phyloP scores from a whole-genome alignment of 2,113 vertebrate genomes.

The Budorcas taxicolor region DNA sequence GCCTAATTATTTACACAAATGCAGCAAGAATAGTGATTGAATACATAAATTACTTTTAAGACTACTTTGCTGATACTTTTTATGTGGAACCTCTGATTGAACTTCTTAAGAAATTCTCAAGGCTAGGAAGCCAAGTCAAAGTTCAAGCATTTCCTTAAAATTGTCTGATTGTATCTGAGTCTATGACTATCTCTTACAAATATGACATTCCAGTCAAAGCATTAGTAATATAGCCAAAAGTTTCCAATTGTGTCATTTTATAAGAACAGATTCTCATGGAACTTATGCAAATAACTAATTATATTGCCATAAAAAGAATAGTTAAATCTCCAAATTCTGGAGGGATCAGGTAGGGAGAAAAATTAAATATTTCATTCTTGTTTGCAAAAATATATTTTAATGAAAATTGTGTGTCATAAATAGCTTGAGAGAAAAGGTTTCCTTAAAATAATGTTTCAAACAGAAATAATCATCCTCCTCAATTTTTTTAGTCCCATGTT shows the following conservation, averaged over 20 bases:
- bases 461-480: not conserved
- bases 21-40: not conserved
- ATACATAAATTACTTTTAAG: not conserved
- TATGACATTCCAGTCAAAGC: not conserved
- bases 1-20: not conserved
- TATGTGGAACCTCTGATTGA: not conserved
- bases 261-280: not conserved
- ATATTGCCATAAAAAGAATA: not conserved
- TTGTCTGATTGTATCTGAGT: not conserved
- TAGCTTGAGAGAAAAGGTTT: not conserved
- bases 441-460: not conserved
- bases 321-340: not conserved
- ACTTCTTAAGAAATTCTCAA: not conserved
- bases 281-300: not conserved
- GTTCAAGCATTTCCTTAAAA: not conserved
- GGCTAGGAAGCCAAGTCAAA: not conserved
- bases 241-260: not conserved
- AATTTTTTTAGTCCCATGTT: not conserved
- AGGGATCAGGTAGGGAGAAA: not conserved
- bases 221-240: not conserved
- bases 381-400: not conserved
- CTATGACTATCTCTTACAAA: not conserved
- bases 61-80: not conserved
- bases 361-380: not conserved
- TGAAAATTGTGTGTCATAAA: not conserved